A percentile compares a stretch with the other conserved stretches of the same genome.
Conservation (phyloP, 2,797 vertebrate genomes). For the Vireo griseus region DNA sequence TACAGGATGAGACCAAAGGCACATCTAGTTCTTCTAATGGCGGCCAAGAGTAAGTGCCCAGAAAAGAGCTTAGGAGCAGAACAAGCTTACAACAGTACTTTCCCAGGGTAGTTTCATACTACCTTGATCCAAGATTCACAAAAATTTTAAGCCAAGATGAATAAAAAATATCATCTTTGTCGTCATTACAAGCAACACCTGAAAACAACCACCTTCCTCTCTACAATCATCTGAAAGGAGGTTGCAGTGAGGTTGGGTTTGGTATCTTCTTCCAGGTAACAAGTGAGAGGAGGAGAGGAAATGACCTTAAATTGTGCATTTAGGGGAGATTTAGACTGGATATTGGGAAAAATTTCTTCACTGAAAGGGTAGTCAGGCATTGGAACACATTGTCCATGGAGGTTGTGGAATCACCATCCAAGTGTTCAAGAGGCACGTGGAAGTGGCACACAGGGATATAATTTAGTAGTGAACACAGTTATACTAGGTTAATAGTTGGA, state of each 20-base stretch:
- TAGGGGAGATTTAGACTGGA: background rate
- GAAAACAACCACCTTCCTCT: background rate
- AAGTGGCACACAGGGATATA: background rate
- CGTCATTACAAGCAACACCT: background rate
- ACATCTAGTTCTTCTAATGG: background rate
- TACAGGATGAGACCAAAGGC: background rate
- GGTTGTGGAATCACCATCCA: background rate
- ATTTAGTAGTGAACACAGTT: background rate
- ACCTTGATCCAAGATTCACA: background rate
- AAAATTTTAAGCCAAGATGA: background rate
- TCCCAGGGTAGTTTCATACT: background rate
- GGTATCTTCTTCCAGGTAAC: background rate
- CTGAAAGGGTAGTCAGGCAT: background rate
- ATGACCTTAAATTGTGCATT: background rate
- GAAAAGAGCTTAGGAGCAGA: background rate
- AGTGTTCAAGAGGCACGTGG: background rate
- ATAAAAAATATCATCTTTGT: background rate
- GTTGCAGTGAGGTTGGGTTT: background rate
- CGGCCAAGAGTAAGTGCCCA: background rate
- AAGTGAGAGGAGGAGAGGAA: background rate
- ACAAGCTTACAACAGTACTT: background rate
- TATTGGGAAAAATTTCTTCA: background rate
- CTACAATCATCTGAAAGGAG: background rate
- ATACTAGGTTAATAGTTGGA: background rate
- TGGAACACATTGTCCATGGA: background rate